Base-by-base conservation (phyloP, 2,797 vertebrate genomes). In the Characodon lateralis region DNA sequence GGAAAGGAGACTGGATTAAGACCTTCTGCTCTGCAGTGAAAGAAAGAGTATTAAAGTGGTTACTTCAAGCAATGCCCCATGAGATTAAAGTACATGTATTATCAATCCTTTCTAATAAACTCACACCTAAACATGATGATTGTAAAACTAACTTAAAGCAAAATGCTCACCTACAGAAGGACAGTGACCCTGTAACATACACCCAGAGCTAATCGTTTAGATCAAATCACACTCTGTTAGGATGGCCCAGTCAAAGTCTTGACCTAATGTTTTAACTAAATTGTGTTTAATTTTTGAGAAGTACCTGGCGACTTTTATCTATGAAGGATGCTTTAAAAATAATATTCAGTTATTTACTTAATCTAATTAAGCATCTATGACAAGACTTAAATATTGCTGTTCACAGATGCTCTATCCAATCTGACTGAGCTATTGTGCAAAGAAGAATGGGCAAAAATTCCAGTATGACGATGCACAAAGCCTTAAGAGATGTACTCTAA, bases 11-110 rank as follows among this genome's bases (percentile, higher is more conserved):
- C 75, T 70, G 31, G 72, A 48, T 50, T 56, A 53, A 66, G 74
- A 74, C 59, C 31, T 80, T 55, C 68, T 55, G 72, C 41, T 58
- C 28, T 35, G 26, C 55, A 69, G 70, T 73, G 80, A 71, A 66
- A 81, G 74, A 43, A 71, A 81, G 55, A 20, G 35, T 24, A 2
- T 28, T 5, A 59, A 3, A 28, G 58, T 14, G 10, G 10, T 43
- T 26, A 24, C n/a, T n/a, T 69, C 7, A 46, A 69, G 41, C 13
- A 1, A 6, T 46, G 24, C 22, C 13, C 35, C 24, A 5, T 12
- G 5, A 24, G 22, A n/a, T 41, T 14, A 41, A 68, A 68, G 65
- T 13, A 65, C 31, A 35, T 20, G 31, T 39, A 35, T 35, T 35
- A 65, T 22, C 39, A 39, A 39, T 39, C 16, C 35, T 39, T 41